These are phyloP conservation scores for Cheilosia scutellata DNA, from an alignment of 2,888 invertebrate genomes.

Conservation along the genomic window DNA sequence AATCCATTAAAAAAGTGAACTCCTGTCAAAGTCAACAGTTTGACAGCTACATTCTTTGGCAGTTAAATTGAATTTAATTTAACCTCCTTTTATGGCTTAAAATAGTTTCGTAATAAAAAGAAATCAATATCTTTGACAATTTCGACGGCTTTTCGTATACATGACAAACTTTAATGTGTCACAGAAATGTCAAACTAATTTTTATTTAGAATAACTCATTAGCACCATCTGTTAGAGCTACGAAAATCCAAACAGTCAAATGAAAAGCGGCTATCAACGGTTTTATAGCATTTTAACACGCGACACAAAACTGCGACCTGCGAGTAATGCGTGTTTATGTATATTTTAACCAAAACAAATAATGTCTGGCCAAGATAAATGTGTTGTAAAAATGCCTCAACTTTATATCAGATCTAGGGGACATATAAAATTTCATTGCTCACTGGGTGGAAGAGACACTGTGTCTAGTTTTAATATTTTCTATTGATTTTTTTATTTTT, in stretches of 20 bases:
- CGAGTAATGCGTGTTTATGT: constrained; percentile 15
- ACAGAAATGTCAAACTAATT: constrained; percentile 3
- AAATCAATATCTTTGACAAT: constrained; percentile 6
- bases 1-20: not conserved
- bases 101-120: not conserved
- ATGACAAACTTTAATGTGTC: not conserved
- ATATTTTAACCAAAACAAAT: constrained; percentile 1
- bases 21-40: not conserved
- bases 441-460: not conserved
- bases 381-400: constrained; percentile 3
- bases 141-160: too few relatives aligned
- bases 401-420: constrained; percentile 2
- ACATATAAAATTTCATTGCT: constrained; percentile 9
- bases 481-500: not conserved
- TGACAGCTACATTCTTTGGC: not conserved
- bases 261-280: not conserved
- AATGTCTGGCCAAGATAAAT: not conserved
- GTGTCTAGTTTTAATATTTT: not conserved
- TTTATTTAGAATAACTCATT: constrained; percentile 23
- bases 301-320: not conserved
- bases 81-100: not conserved
- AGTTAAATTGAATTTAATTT: not conserved
- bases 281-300: constrained; percentile 19
- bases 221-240: constrained; percentile 32
- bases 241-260: constrained; percentile 16